These are phyloP conservation scores for Exaiptasia diaphana DNA, from an alignment of 64 coral and sea anemone species.

Conservation along the genomic window DNA sequence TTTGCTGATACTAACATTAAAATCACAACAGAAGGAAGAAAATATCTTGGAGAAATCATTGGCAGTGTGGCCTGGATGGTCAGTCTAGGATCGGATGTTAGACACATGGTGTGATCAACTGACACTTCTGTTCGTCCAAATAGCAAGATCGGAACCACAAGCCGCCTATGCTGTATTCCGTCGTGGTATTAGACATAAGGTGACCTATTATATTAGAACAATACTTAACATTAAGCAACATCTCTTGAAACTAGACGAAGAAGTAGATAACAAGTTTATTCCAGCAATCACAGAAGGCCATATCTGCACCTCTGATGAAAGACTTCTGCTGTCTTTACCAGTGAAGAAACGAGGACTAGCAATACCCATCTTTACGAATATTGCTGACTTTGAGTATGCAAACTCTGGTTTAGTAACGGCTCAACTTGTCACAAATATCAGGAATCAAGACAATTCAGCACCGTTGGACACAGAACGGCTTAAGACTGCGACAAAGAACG, in stretches of 20 bases:
- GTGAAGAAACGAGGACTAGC: constrained; percentile 55
- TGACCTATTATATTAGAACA: constrained; percentile 48
- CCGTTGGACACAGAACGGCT: constrained; percentile 25
- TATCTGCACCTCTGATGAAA: constrained; percentile 36
- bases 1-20: constrained; percentile 20
- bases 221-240: constrained; percentile 41
- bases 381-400: constrained; percentile 26
- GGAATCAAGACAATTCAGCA: constrained; percentile 38
- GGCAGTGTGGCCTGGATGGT: background rate
- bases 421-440: constrained; percentile 44
- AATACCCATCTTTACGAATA: constrained; percentile 36
- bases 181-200: constrained; percentile 9
- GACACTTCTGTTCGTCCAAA: constrained; percentile 19
- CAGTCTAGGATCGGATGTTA: background rate
- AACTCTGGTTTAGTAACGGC: background rate
- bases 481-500: constrained; percentile 22
- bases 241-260: background rate
- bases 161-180: constrained; percentile 36
- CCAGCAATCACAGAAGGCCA: constrained; percentile 46
- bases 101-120: constrained; percentile 23
- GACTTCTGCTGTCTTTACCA: constrained; percentile 53
- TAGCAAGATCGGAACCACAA: constrained; percentile 19
- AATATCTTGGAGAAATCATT: constrained; percentile 32
- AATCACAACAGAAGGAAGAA: constrained; percentile 44
- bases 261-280: constrained; percentile 14